Conservation (phyloP, 1,140 invertebrate species). For the Ceratosolen solmsi region DNA sequence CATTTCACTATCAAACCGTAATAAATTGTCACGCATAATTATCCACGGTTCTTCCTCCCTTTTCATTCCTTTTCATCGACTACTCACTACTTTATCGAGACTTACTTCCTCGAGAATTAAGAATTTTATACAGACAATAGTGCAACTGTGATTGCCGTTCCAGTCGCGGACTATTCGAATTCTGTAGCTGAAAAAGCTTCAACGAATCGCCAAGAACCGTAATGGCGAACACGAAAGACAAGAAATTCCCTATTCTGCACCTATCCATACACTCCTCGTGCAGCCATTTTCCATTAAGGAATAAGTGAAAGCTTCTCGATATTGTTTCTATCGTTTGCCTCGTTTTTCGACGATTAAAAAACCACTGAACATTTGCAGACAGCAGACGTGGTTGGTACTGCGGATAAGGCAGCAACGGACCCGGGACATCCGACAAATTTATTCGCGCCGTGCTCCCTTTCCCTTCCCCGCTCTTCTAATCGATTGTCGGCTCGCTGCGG, state of each 20-base stretch:
- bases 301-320: slow-evolving; percentile 33
- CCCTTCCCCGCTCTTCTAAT: slow-evolving; percentile 35
- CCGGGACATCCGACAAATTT: slow-evolving; percentile 41
- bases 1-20: too few species aligned
- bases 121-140: slow-evolving; percentile 12
- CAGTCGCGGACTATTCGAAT: not conserved
- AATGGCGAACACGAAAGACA: not conserved
- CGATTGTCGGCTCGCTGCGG: slow-evolving; percentile 30
- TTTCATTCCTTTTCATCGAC: not conserved
- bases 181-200: not conserved
- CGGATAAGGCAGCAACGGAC: slow-evolving; percentile 18
- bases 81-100: not conserved
- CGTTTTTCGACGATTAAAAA: slow-evolving; percentile 19
- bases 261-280: not conserved
- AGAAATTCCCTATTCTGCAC: not conserved
- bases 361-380: not conserved
- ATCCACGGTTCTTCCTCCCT: too few species aligned
- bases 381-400: not conserved
- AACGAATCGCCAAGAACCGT: not conserved
- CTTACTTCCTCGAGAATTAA: not conserved
- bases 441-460: slow-evolving; percentile 14
- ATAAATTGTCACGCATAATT: too few species aligned
- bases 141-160: not conserved
- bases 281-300: slow-evolving; percentile 41
- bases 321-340: not conserved